A percentile compares a stretch with the other conserved stretches of the same genome.
phyloP scores from a whole-genome alignment of 2,113 vertebrate species.

The Syrrhaptes paradoxus region DNA sequence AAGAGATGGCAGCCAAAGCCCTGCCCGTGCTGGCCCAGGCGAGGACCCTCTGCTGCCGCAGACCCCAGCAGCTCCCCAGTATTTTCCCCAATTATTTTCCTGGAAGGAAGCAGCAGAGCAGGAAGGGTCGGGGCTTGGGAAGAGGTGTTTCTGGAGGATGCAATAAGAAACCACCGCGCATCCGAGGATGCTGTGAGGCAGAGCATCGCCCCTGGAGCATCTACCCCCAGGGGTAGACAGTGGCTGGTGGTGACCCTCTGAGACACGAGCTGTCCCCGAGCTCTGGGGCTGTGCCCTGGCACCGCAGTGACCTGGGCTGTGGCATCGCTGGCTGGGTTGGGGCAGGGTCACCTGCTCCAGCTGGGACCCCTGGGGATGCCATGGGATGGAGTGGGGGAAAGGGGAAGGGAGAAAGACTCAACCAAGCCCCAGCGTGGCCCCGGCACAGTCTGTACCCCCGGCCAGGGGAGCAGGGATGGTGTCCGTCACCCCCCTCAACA shows the following conservation, averaged over 20 bases:
- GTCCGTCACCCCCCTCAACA: neutral
- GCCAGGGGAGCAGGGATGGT: accelerated
- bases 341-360: neutral
- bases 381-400: neutral
- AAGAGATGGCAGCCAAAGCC: neutral
- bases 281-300: neutral
- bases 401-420: neutral
- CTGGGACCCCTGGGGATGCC: neutral
- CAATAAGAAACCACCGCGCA: accelerated
- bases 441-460: neutral
- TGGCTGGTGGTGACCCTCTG: neutral
- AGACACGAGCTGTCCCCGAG: neutral
- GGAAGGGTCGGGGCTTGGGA: neutral
- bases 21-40: neutral
- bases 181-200: neutral
- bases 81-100: neutral
- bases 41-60: neutral
- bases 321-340: accelerated
- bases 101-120: neutral
- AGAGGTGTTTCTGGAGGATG: neutral
- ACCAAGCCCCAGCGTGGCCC: accelerated
- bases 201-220: neutral
- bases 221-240: neutral
- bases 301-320: neutral
- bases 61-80: neutral